Evolutionary conservation across 1,140 invertebrate genomes (phyloP).

Genomic region (Drosophila ficusphila): DNA sequence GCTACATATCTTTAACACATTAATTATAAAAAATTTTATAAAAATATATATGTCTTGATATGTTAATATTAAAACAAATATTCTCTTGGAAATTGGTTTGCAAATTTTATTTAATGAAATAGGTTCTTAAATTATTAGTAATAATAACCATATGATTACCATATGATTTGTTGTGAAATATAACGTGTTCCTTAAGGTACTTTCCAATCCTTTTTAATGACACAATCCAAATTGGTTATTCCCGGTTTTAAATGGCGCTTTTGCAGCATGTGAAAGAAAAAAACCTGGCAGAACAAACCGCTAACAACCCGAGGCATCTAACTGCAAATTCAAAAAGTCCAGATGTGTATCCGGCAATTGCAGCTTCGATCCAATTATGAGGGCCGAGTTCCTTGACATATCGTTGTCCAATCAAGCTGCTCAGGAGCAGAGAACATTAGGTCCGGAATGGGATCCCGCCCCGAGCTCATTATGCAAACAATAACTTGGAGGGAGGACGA

Average conservation of each 20-base stretch:
- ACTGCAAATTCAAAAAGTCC: constrained; percentile 39
- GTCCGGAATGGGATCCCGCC: constrained; percentile 51
- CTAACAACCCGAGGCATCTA: constrained; percentile 44
- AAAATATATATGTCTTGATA: too few relatives aligned
- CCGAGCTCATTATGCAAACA: constrained; percentile 71
- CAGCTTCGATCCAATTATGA: constrained; percentile 23
- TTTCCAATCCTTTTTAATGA: neutral
- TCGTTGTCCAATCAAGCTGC: constrained; percentile 59
- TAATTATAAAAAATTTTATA: too few relatives aligned
- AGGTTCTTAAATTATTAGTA: too few relatives aligned
- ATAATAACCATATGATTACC: too few relatives aligned
- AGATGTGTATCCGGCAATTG: neutral
- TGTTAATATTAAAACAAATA: too few relatives aligned
- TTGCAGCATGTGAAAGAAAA: neutral
- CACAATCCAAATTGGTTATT: too few relatives aligned
- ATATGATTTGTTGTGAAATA: too few relatives aligned
- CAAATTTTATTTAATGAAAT: too few relatives aligned
- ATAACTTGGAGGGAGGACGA: constrained; percentile 14
- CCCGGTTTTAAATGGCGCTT: neutral
- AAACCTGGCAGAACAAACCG: constrained; percentile 6
- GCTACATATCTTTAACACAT: too few relatives aligned
- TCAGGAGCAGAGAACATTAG: constrained; percentile 65
- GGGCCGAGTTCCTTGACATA: constrained; percentile 64
- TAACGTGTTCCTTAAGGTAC: too few relatives aligned
- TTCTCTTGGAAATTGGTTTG: too few relatives aligned